A percentile compares a stretch with the other conserved stretches of the same genome.
These are phyloP conservation scores for Tor tambroides DNA, from an alignment of 2,113 vertebrate genomes.

Conservation along the genomic window DNA sequence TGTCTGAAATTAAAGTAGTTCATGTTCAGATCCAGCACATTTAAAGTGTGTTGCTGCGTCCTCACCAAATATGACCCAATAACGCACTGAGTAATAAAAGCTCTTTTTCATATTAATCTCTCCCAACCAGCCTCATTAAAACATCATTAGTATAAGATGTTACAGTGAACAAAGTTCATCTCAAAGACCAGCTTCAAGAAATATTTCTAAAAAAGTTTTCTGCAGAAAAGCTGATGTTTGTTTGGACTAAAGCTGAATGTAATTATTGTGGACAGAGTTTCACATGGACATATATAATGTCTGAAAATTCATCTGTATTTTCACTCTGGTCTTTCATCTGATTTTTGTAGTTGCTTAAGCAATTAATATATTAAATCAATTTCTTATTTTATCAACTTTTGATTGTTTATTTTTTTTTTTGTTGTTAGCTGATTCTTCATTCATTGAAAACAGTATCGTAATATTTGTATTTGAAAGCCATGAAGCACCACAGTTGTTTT, in stretches of 20 bases:
- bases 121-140: too few species aligned
- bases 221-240: not conserved
- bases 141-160: not conserved
- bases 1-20: not conserved
- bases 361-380: not conserved
- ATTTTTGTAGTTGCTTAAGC: not conserved
- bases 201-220: not conserved
- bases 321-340: not conserved
- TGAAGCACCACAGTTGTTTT: not conserved
- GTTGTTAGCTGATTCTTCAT: not conserved
- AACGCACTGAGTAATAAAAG: not conserved
- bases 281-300: not conserved
- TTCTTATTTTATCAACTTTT: not conserved
- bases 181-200: not conserved
- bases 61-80: not conserved
- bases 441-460: too few species aligned
- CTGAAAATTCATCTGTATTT: not conserved
- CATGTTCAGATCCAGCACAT: too few species aligned
- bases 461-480: not conserved
- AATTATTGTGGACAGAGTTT: too few species aligned
- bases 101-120: not conserved
- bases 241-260: too few species aligned
- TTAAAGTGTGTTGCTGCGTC: too few species aligned
- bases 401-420: not conserved
- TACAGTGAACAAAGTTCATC: not conserved